Percentiles rank a stretch among this genome's conserved stretches.
phyloP scores from a whole-genome alignment of 2,797 vertebrate genomes.

The Sciaenops ocellatus region DNA sequence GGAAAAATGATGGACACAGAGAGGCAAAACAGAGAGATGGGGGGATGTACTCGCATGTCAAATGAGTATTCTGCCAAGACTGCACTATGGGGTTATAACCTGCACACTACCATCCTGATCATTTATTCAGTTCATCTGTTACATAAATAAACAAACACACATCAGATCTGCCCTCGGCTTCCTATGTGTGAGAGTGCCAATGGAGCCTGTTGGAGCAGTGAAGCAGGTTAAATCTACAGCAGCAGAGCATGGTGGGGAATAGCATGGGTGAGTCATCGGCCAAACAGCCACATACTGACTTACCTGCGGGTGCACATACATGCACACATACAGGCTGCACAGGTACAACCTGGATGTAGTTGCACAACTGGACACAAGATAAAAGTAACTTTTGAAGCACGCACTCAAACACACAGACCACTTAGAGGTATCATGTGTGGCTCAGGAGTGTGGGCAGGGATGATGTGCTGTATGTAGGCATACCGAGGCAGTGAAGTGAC shows the following conservation, averaged over 20 bases:
- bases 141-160: conserved; percentile 67
- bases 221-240: conserved; percentile 63
- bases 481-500: conserved; percentile 50
- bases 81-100: conserved; percentile 54
- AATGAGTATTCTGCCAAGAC: conserved; percentile 41
- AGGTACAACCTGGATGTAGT: conserved; percentile 9
- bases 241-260: conserved; percentile 50
- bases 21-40: conserved; percentile 38
- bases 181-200: conserved; percentile 23
- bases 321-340: conserved; percentile 9
- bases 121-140: conserved; percentile 71
- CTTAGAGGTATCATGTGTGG: conserved; percentile 17
- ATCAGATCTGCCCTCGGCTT: conserved; percentile 38
- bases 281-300: conserved; percentile 31
- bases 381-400: conserved; percentile 9
- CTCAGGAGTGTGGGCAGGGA: conserved; percentile 37
- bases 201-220: conserved; percentile 40
- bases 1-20: conserved; percentile 57
- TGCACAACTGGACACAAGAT: conserved; percentile 12
- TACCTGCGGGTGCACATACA: conserved; percentile 35
- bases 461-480: conserved; percentile 50
- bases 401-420: conserved; percentile 13
- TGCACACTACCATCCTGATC: conserved; percentile 38
- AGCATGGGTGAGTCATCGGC: conserved; percentile 58
- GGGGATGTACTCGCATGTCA: conserved; percentile 30